Percentiles rank a stretch among this genome's conserved stretches.
Evolutionary conservation across 37 sponge, comb jelly and placozoan species (phyloP).

Genomic region (Aplysina aerophoba): DNA sequence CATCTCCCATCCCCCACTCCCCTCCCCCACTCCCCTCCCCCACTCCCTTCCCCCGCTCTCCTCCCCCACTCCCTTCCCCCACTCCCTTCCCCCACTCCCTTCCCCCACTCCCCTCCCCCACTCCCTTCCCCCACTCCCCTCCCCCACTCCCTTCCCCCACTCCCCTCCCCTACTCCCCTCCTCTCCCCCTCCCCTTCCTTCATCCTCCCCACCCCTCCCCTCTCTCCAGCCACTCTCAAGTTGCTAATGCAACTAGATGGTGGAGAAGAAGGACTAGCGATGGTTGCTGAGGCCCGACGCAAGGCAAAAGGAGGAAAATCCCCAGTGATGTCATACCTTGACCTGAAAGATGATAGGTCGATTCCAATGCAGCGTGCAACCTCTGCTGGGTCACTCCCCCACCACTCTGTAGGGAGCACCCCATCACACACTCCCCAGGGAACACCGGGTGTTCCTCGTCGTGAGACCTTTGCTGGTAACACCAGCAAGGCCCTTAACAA

Average conservation of each 20-base stretch:
- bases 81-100: too few relatives aligned
- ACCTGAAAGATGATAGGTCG: constrained; percentile 26
- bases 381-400: constrained; percentile 61
- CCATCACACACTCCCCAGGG: background rate
- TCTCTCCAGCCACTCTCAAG: background rate
- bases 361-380: background rate
- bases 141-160: too few relatives aligned
- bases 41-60: too few relatives aligned
- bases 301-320: background rate
- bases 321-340: background rate
- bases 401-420: constrained; percentile 52
- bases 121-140: too few relatives aligned
- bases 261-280: constrained; percentile 26
- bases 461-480: background rate
- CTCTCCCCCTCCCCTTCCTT: background rate
- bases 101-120: too few relatives aligned
- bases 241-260: constrained; percentile 30
- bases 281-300: constrained; percentile 25
- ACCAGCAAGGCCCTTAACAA: background rate
- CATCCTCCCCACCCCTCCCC: background rate
- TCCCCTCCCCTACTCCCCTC: background rate
- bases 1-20: too few relatives aligned
- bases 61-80: too few relatives aligned
- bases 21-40: too few relatives aligned
- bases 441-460: background rate